Evolutionary conservation across 2,888 invertebrate species (phyloP).

Genomic region (Blera fallax): DNA sequence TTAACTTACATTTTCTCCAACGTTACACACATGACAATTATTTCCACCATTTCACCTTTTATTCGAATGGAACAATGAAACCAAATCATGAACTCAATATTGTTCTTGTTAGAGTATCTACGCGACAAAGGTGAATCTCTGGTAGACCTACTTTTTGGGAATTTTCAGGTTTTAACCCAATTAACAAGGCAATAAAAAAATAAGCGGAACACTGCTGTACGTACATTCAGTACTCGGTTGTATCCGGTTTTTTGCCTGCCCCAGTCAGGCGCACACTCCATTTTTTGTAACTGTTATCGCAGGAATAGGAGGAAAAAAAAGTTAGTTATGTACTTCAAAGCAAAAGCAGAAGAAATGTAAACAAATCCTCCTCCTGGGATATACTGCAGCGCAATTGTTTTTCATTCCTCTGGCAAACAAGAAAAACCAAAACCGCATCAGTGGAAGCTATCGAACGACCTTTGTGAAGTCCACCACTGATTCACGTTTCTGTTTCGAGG

Average conservation of each 20-base stretch:
- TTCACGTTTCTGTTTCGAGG: slow-evolving; percentile 36
- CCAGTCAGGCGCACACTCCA: slow-evolving; percentile 45
- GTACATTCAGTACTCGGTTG: slow-evolving; percentile 20
- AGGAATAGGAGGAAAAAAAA: background rate
- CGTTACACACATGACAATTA: slow-evolving; percentile 16
- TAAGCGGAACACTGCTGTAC: slow-evolving; percentile 17
- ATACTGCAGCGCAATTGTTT: slow-evolving; percentile 36
- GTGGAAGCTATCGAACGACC: slow-evolving; percentile 41
- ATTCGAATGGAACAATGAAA: slow-evolving; percentile 35
- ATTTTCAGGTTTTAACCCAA: slow-evolving; percentile 56
- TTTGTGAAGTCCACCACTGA: slow-evolving; percentile 41
- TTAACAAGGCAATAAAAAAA: slow-evolving; percentile 60
- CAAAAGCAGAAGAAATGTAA: slow-evolving; percentile 44
- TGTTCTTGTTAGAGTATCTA: background rate
- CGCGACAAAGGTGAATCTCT: slow-evolving; percentile 38
- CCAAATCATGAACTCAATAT: slow-evolving; percentile 38
- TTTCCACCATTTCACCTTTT: slow-evolving; percentile 17
- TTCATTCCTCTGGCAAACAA: background rate
- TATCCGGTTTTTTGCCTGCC: slow-evolving; percentile 56
- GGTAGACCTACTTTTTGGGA: slow-evolving; percentile 53
- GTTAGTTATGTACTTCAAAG: background rate
- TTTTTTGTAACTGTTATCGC: slow-evolving; percentile 32
- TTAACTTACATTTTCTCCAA: slow-evolving; percentile 39
- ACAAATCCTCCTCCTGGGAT: slow-evolving; percentile 40
- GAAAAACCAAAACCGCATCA: slow-evolving; percentile 7